Conservation (phyloP, 2,113 vertebrate species). For the Cygnus atratus region DNA sequence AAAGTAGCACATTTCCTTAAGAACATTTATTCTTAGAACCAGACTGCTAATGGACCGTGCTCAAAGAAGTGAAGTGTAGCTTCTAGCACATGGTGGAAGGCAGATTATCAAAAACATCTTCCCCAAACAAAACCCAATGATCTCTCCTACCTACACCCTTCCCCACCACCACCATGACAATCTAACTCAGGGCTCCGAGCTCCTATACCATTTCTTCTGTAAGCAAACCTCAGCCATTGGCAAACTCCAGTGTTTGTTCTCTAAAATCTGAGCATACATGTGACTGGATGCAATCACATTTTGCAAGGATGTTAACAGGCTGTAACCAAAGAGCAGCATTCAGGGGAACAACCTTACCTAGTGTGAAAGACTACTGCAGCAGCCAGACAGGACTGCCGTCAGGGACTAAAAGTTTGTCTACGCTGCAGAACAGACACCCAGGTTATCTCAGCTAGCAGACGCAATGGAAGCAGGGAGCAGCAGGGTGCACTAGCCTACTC, state of each 20-base stretch:
- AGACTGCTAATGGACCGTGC: fast-evolving
- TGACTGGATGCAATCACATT: fast-evolving
- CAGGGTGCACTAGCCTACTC: not conserved
- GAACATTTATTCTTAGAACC: not conserved
- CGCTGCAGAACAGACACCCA: not conserved
- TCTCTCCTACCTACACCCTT: not conserved
- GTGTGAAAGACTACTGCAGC: not conserved
- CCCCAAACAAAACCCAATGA: not conserved
- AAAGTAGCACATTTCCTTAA: not conserved
- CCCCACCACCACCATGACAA: not conserved
- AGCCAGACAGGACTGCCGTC: not conserved
- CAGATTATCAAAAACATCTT: not conserved
- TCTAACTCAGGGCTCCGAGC: not conserved
- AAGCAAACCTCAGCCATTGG: not conserved
- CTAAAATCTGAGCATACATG: not conserved
- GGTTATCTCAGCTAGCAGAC: not conserved
- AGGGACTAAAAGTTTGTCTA: not conserved
- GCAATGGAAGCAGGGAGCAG: not conserved
- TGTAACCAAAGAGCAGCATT: not conserved
- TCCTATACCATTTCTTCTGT: not conserved
- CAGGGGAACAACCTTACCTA: not conserved
- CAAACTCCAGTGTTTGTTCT: not conserved
- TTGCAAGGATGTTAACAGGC: not conserved
- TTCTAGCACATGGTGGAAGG: fast-evolving
- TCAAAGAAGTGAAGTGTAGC: not conserved